Evolutionary conservation across 2,888 invertebrate genomes (phyloP).

Genomic region (Coecobrya sp.): DNA sequence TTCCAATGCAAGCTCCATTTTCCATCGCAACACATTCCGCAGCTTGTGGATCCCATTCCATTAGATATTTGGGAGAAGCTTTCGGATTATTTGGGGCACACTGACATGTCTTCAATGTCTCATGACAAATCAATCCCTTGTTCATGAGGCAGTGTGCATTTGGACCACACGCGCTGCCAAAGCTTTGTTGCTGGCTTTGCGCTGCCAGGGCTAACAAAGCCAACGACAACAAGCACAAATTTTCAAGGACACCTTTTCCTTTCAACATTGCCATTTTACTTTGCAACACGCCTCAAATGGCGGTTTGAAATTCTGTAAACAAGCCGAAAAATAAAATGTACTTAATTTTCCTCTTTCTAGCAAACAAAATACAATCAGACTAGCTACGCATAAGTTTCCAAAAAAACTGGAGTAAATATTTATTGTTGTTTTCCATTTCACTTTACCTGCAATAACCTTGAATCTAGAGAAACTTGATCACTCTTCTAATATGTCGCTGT

Average conservation of each 20-base stretch:
- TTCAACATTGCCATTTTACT: background rate
- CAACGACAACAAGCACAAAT: background rate
- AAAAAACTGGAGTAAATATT: background rate
- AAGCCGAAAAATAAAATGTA: background rate
- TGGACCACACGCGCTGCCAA: conserved; percentile 60
- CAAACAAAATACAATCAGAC: background rate
- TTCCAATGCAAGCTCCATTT: conserved; percentile 60
- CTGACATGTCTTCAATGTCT: background rate
- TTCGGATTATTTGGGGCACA: conserved; percentile 40
- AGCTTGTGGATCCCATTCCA: conserved; percentile 45
- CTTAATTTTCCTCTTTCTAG: background rate
- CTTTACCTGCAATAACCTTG: background rate
- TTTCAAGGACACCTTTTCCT: background rate
- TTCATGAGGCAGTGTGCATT: conserved; percentile 50
- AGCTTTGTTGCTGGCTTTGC: background rate
- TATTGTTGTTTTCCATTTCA: background rate
- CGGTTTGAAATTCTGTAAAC: background rate
- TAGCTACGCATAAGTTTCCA: background rate
- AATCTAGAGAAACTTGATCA: background rate
- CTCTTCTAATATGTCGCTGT: background rate
- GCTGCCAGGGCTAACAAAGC: background rate
- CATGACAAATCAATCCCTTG: conserved; percentile 67
- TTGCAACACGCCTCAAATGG: background rate
- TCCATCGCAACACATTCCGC: background rate
- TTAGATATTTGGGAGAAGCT: background rate